Percentiles rank a stretch among this genome's conserved stretches.
These are phyloP conservation scores for Theonella swinhoei DNA, from an alignment of 37 sponge, comb jelly and placozoan genomes.

Conservation along the genomic window DNA sequence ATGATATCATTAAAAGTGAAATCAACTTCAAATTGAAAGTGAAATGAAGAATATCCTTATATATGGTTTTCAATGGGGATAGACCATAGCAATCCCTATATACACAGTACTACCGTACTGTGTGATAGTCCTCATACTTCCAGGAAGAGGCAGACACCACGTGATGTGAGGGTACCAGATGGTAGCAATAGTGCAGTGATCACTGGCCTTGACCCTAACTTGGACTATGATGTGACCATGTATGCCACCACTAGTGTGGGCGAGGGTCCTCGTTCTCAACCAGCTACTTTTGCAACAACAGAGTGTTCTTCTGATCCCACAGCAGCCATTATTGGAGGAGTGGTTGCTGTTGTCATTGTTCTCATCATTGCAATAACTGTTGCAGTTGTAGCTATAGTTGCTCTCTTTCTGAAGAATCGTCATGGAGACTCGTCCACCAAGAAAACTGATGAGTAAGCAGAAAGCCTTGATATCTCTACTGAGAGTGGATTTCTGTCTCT, in stretches of 20 bases:
- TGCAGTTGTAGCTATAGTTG: not conserved
- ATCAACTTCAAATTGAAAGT: no score
- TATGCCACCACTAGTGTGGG: not conserved
- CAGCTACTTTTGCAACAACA: not conserved
- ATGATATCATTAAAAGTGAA: no score
- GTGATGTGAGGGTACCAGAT: not conserved
- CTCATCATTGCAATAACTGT: not conserved
- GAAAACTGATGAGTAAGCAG: no score
- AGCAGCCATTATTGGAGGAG: not conserved
- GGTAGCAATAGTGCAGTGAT: not conserved
- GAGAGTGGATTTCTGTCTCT: no score
- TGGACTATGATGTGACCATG: constrained; percentile 19
- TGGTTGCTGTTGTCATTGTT: constrained; percentile 8
- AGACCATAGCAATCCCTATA: no score
- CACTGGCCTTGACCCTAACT: constrained; percentile 8
- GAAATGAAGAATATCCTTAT: no score
- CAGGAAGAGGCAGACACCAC: constrained; percentile 18
- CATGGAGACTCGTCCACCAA: no score
- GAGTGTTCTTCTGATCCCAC: not conserved
- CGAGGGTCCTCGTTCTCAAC: not conserved
- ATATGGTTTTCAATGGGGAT: no score
- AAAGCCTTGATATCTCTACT: no score
- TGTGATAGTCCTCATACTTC: not conserved
- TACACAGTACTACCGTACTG: no score
- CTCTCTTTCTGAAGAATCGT: no score